Percentiles rank a stretch among this genome's conserved stretches.
phyloP scores from a whole-genome alignment of 2,113 vertebrate species.

The Asarcornis scutulata region DNA sequence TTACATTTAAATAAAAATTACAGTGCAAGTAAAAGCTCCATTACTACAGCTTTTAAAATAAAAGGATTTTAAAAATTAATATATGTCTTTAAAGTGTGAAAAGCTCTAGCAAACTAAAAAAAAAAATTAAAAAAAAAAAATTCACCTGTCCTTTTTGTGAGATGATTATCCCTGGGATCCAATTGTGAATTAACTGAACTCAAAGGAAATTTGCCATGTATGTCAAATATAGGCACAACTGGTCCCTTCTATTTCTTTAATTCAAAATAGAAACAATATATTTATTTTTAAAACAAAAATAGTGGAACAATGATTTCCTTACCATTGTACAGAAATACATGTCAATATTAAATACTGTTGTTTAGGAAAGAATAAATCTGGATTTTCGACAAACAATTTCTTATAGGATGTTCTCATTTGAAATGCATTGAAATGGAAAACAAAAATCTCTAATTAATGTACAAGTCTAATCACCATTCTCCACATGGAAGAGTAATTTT shows the following conservation, averaged over 20 bases:
- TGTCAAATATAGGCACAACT: neutral
- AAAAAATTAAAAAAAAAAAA: neutral
- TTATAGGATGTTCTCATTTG: constrained; percentile 80
- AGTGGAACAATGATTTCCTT: constrained; percentile 8
- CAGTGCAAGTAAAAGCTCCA: neutral
- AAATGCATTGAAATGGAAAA: constrained; percentile 84
- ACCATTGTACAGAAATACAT: constrained; percentile 26
- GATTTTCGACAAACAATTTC: constrained; percentile 74
- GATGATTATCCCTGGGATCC: neutral
- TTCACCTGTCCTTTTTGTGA: neutral
- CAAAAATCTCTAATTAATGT: constrained; percentile 89
- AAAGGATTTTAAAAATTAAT: neutral
- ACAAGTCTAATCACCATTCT: constrained; percentile 89
- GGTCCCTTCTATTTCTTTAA: neutral
- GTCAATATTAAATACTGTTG: constrained; percentile 52
- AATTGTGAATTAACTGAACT: neutral
- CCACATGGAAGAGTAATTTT: constrained; percentile 88
- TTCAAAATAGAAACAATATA: neutral
- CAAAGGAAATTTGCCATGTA: neutral
- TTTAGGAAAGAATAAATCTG: constrained; percentile 73
- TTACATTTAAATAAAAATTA: neutral
- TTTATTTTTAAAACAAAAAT: constrained; percentile 36
- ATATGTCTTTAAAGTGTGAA: neutral
- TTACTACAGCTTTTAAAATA: neutral
- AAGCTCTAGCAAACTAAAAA: neutral